These are phyloP conservation scores for Xanthorhoe designata DNA, from an alignment of 2,888 invertebrate genomes.

Conservation along the genomic window DNA sequence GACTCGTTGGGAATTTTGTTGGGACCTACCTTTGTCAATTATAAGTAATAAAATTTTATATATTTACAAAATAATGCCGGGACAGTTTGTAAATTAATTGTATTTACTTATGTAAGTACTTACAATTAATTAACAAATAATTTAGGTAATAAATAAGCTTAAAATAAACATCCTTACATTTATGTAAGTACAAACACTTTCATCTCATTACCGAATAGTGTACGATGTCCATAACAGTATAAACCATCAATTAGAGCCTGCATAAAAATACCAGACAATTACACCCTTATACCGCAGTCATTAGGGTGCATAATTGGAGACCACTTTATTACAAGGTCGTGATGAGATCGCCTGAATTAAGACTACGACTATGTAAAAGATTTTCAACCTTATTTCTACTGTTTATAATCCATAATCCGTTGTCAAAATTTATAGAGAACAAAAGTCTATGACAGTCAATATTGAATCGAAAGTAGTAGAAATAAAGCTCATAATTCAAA, in stretches of 20 bases:
- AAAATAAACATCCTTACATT: slow-evolving; percentile 12
- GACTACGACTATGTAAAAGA: not conserved
- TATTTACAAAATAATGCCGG: no score
- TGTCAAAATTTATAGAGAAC: not conserved
- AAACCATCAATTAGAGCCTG: slow-evolving; percentile 60
- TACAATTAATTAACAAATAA: not conserved
- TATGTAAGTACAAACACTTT: slow-evolving; percentile 42
- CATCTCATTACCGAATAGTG: slow-evolving; percentile 40
- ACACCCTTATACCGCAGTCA: slow-evolving; percentile 58
- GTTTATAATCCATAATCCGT: slow-evolving; percentile 1
- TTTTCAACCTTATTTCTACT: slow-evolving; percentile 1
- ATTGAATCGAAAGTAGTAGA: not conserved
- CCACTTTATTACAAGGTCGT: slow-evolving; percentile 26
- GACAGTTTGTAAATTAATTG: no score
- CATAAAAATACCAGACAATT: slow-evolving; percentile 60
- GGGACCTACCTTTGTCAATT: no score
- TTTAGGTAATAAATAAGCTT: no score
- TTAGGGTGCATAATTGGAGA: slow-evolving; percentile 57
- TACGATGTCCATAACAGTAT: slow-evolving; percentile 51
- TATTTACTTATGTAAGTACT: no score
- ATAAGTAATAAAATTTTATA: no score
- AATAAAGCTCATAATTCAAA: slow-evolving; percentile 3
- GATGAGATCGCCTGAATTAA: not conserved
- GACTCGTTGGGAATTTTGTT: no score
- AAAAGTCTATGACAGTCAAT: not conserved